These are phyloP conservation scores for Embiotoca jacksoni DNA, from an alignment of 2,113 vertebrate genomes.

Conservation along the genomic window DNA sequence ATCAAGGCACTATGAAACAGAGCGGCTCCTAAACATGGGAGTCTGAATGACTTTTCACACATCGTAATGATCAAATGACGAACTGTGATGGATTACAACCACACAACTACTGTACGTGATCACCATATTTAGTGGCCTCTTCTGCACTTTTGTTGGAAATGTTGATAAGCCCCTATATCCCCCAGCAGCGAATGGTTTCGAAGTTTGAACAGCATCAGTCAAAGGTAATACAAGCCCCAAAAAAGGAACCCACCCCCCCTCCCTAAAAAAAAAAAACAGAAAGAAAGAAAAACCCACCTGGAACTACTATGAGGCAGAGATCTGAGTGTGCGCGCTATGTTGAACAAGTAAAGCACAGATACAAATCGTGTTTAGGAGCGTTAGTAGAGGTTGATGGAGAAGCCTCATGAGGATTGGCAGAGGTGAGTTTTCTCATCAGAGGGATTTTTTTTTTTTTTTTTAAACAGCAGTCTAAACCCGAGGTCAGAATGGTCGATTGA, in stretches of 20 bases:
- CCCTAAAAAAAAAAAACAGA: neutral
- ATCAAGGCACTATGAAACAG: constrained; percentile 83
- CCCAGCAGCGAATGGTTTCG: constrained; percentile 76
- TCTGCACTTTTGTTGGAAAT: constrained; percentile 67
- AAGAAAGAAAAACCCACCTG: constrained; percentile 19
- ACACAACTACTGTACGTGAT: constrained; percentile 59
- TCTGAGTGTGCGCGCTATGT: constrained; percentile 20
- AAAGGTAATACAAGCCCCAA: constrained; percentile 53
- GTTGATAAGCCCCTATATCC: constrained; percentile 71
- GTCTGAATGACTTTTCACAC: constrained; percentile 69
- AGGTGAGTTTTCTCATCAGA: constrained; percentile 66
- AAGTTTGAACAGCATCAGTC: constrained; percentile 72
- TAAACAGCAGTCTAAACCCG: constrained; percentile 56
- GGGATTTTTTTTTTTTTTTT: constrained; percentile 38
- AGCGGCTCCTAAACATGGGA: constrained; percentile 78
- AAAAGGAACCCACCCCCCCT: neutral
- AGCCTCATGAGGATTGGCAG: constrained; percentile 70
- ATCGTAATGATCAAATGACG: constrained; percentile 56
- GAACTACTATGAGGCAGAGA: constrained; percentile 50
- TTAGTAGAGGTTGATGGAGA: constrained; percentile 42
- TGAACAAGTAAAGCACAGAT: constrained; percentile 54
- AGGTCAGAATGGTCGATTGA: constrained; percentile 66
- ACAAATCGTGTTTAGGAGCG: constrained; percentile 39
- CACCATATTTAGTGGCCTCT: constrained; percentile 74
- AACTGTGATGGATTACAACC: constrained; percentile 62